Evolutionary conservation across 53 echinoderm and acorn worm species (phyloP).

Genomic region (Holothuria scabra): DNA sequence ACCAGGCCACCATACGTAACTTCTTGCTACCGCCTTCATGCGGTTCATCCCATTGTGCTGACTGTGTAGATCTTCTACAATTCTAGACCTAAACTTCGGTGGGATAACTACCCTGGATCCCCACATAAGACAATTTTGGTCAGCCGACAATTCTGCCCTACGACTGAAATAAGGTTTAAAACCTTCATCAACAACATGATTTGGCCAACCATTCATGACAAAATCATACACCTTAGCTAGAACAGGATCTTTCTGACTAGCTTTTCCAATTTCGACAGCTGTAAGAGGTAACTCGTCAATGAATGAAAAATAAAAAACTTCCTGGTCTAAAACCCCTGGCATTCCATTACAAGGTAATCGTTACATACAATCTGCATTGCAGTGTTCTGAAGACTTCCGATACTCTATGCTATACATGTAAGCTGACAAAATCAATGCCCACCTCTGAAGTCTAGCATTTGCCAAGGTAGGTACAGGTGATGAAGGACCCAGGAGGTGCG

Average conservation of each 20-base stretch:
- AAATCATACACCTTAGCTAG: not conserved
- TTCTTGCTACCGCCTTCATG: conserved; percentile 52
- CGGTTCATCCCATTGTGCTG: conserved; percentile 49
- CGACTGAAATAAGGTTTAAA: not conserved
- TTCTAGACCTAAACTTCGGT: not conserved
- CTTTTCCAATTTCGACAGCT: not conserved
- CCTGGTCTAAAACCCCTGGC: not conserved
- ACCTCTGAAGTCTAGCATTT: conserved; percentile 18
- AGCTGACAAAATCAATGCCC: conserved; percentile 32
- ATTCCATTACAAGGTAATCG: not conserved
- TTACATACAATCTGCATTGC: conserved; percentile 47
- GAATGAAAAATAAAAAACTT: not conserved
- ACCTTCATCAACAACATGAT: not conserved
- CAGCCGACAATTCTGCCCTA: conserved; percentile 24
- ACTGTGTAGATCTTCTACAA: conserved; percentile 18
- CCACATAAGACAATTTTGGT: conserved; percentile 48
- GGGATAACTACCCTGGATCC: conserved; percentile 55
- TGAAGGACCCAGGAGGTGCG: no score
- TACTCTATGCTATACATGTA: conserved; percentile 61
- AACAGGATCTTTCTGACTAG: not conserved
- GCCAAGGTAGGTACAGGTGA: conserved; percentile 46
- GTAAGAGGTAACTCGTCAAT: not conserved
- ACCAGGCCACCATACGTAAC: conserved; percentile 42
- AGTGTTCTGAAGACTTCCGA: conserved; percentile 43
- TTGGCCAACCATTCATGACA: conserved; percentile 1